phyloP scores from a whole-genome alignment of 2,888 invertebrate species.

The Dinocampus coccinellae region DNA sequence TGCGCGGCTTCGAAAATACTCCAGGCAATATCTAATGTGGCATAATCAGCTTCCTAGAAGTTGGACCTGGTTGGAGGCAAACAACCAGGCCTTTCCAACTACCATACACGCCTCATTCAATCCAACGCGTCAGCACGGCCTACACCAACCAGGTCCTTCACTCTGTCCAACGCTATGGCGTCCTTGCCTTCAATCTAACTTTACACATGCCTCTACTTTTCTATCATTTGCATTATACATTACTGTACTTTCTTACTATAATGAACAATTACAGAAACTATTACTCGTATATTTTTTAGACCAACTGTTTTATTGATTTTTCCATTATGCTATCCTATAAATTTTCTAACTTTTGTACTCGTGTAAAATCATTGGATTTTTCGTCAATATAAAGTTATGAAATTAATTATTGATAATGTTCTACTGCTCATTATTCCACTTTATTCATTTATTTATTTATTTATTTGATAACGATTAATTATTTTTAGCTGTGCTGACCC shows the following conservation, averaged over 20 bases:
- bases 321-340: not conserved
- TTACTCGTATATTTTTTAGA: not conserved
- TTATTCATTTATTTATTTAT: not conserved
- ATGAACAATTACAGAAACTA: not conserved
- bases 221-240: not conserved
- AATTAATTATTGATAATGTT: not conserved
- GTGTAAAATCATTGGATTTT: too few relatives aligned
- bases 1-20: constrained; percentile 60
- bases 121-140: constrained; percentile 5
- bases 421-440: too few relatives aligned
- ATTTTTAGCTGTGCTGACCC: not conserved
- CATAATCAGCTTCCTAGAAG: constrained; percentile 37
- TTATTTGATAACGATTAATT: not conserved
- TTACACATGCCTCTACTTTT: not conserved
- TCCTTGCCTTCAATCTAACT: constrained; percentile 23
- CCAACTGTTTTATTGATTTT: not conserved
- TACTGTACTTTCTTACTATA: not conserved
- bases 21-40: constrained; percentile 44
- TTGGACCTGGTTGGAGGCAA: constrained; percentile 11
- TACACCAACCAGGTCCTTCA: constrained; percentile 18
- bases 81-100: not conserved
- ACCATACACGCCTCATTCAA: not conserved
- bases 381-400: too few relatives aligned
- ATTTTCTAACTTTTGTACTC: too few relatives aligned
- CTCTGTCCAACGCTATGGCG: constrained; percentile 20